phyloP scores from a whole-genome alignment of 2,888 invertebrate species.

The Monopis laevigella region DNA sequence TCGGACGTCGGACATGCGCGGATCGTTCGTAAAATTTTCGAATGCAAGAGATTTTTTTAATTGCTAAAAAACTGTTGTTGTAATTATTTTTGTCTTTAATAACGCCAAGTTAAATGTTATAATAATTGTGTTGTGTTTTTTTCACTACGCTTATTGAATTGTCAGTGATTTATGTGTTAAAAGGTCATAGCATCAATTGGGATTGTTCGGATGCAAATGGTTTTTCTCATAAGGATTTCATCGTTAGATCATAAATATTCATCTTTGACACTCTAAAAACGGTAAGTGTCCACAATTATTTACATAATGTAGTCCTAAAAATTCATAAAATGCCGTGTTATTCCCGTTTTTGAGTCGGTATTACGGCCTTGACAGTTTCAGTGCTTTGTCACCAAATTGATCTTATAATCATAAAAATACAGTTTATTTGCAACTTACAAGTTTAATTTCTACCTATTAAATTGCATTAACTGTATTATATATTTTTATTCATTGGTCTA shows the following conservation, averaged over 20 bases:
- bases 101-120: too few relatives aligned
- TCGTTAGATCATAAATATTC: constrained; percentile 32
- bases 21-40: constrained; percentile 42
- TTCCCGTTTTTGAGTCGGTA: constrained; percentile 3
- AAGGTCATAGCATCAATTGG: constrained; percentile 46
- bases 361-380: constrained; percentile 9
- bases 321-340: background rate
- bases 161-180: constrained; percentile 31
- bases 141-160: too few relatives aligned
- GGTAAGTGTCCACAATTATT: constrained; percentile 4
- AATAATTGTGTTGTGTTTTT: too few relatives aligned
- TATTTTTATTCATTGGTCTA: too few relatives aligned
- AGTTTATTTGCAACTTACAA: background rate
- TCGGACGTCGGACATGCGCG: constrained; percentile 63
- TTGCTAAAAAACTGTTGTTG: constrained; percentile 30
- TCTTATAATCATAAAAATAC: constrained; percentile 4
- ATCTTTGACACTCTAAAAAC: constrained; percentile 1
- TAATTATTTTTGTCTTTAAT: too few relatives aligned
- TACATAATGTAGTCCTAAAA: background rate
- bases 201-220: constrained; percentile 34
- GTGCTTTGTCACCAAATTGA: constrained; percentile 9
- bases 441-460: too few relatives aligned
- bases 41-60: constrained; percentile 45
- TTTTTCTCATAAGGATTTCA: constrained; percentile 37
- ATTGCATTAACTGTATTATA: too few relatives aligned